These are phyloP conservation scores for Phyllotis vaccarum DNA, from an alignment of 2,797 vertebrate species.

Conservation along the genomic window DNA sequence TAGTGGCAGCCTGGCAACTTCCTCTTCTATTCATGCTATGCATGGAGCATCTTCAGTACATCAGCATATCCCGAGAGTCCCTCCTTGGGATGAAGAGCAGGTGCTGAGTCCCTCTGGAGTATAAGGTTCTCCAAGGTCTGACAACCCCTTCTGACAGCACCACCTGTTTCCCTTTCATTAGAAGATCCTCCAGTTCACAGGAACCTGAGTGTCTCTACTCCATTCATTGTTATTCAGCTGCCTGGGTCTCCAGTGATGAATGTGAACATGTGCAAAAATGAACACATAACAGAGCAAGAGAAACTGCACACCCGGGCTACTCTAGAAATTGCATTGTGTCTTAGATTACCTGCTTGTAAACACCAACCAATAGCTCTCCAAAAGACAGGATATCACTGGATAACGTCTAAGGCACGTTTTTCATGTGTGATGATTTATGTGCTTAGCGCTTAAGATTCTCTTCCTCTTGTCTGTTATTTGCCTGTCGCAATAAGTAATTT, in stretches of 20 bases:
- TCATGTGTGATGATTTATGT: not conserved
- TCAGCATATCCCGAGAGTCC: not conserved
- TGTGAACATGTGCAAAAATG: not conserved
- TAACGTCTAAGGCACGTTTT: not conserved
- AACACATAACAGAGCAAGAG: not conserved
- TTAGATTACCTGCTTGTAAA: constrained; percentile 29
- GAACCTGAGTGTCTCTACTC: not conserved
- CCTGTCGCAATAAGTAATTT: not conserved
- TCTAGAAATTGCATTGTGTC: not conserved
- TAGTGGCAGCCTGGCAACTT: not conserved
- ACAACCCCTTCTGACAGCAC: not conserved
- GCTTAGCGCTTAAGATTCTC: not conserved
- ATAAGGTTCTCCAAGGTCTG: not conserved
- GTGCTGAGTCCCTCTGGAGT: not conserved
- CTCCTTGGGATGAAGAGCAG: not conserved
- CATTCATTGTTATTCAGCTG: not conserved
- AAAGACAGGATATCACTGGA: not conserved
- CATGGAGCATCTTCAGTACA: accelerated
- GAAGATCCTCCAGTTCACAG: not conserved
- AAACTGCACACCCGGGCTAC: not conserved
- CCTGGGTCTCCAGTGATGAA: not conserved
- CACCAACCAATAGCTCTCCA: not conserved
- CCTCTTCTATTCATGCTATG: not conserved
- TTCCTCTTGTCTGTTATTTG: not conserved
- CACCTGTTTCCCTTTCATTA: constrained; percentile 54